Evolutionary conservation across 2,113 vertebrate species (phyloP), one percentile per base, ranked within the genome.

Genomic region (Piaya cayana): DNA sequence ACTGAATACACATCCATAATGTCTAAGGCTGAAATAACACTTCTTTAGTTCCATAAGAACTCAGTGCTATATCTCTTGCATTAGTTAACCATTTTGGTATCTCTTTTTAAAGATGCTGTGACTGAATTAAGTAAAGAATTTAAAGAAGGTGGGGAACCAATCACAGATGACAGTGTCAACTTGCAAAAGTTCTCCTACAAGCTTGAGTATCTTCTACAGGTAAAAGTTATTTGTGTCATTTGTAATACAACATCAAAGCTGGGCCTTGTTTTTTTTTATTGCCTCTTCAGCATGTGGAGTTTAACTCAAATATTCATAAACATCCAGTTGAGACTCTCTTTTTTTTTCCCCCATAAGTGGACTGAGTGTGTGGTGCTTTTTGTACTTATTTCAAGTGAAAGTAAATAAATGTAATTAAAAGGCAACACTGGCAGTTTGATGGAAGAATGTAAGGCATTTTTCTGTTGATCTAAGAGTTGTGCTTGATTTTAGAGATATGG

Each of bases 111-210:
- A 99, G 99, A 99, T 97, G 98, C 99, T 32, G 99, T 99, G 93
- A 90, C 97, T 69, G 99, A 99, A 91, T 92, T 99, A 82, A 98
- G 98, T 96, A 98, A 97, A 95, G 99, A 99, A 91, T 98, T 99
- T 95, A 97, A 95, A 84, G 99, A 99, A 89, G 97, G 91, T n/a
- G 98, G 98, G 32, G 99, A 99, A 75, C 99, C 99, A 0, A 95
- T 99, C 88, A 99, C 99, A 15, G 99, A 99, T 43, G 99, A 99
- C 97, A 99, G 98, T 78, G 75, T 97, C 94, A 99, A 97, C 96
- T 97, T 99, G 93, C 99, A 99, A 90, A 99, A 99, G 92, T 99
- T 99, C 94, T 99, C 98, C 86, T 99, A 98, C 86, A 99, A 99
- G 87, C 98, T 99, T 11, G 99, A 99, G 82, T 99, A 99, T 90